A percentile compares a stretch with the other conserved stretches of the same genome.
Evolutionary conservation across 92 coral and sea anemone genomes (phyloP).

Genomic region (Scolanthus callimorphus): DNA sequence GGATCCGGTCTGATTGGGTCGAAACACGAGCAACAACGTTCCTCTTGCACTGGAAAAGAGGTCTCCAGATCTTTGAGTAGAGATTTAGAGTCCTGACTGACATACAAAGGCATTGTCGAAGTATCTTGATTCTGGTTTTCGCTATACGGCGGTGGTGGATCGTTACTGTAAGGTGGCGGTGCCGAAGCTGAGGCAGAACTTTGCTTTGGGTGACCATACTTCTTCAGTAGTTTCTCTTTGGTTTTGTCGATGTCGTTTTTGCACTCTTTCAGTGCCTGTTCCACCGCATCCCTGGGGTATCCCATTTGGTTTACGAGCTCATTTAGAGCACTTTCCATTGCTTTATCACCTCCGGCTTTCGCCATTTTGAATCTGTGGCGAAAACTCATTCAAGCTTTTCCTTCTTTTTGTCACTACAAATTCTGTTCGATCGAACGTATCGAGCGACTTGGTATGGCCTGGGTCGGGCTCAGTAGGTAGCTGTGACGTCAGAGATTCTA

Average conservation of each 20-base stretch:
- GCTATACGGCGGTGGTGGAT: slow-evolving; percentile 82
- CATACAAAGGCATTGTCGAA: slow-evolving; percentile 49
- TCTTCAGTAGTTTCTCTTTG: slow-evolving; percentile 38
- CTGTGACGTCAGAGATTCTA: no score
- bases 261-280: slow-evolving; percentile 54
- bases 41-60: slow-evolving; percentile 43
- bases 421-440: no score
- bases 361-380: slow-evolving; percentile 29
- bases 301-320: slow-evolving; percentile 53
- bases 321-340: slow-evolving; percentile 29
- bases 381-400: no score
- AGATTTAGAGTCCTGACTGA: slow-evolving; percentile 58
- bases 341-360: slow-evolving; percentile 20
- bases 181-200: neutral
- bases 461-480: no score
- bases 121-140: slow-evolving; percentile 30
- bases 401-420: no score
- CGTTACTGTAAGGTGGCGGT: slow-evolving; percentile 28
- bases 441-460: no score
- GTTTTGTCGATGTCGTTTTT: slow-evolving; percentile 45
- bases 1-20: slow-evolving; percentile 82
- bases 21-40: slow-evolving; percentile 89
- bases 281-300: slow-evolving; percentile 51
- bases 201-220: slow-evolving; percentile 11
- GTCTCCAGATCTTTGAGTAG: slow-evolving; percentile 48